Evolutionary conservation across 2,888 invertebrate species (phyloP).

Genomic region (Volucella inflata): DNA sequence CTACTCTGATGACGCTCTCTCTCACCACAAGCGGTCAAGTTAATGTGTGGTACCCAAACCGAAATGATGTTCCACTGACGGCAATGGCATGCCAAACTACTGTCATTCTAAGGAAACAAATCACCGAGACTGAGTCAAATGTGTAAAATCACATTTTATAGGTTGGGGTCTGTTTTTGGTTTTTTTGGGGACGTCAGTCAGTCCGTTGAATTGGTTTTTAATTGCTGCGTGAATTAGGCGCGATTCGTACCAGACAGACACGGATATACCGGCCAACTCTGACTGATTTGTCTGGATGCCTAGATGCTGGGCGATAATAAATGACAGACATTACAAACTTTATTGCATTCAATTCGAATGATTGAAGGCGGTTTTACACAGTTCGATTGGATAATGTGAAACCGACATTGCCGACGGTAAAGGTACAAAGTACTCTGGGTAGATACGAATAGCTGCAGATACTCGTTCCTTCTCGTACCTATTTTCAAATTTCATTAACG

Average conservation of each 20-base stretch:
- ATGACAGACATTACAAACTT: constrained; percentile 67
- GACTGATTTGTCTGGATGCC: constrained; percentile 53
- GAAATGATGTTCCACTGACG: constrained; percentile 42
- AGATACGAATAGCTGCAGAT: constrained; percentile 13
- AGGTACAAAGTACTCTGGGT: neutral
- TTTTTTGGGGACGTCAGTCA: too few relatives aligned
- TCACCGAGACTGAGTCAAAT: constrained; percentile 53
- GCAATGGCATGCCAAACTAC: constrained; percentile 45
- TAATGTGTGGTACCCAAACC: constrained; percentile 64
- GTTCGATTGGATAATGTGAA: neutral
- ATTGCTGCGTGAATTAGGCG: constrained; percentile 72
- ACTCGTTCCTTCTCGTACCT: neutral
- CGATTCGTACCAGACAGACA: constrained; percentile 39
- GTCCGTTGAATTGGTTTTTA: constrained; percentile 70
- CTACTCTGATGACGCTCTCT: constrained; percentile 48
- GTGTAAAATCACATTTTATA: constrained; percentile 65
- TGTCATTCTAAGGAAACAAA: constrained; percentile 70
- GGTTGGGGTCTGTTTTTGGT: constrained; percentile 58
- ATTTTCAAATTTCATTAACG: constrained; percentile 64
- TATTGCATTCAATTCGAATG: constrained; percentile 72
- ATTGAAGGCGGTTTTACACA: constrained; percentile 61
- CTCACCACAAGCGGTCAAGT: constrained; percentile 69
- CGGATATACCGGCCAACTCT: constrained; percentile 5
- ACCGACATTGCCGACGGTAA: constrained; percentile 12
- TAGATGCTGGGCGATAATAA: constrained; percentile 49